phyloP scores from a whole-genome alignment of 1,140 invertebrate genomes.

The Agraylea sexmaculata region DNA sequence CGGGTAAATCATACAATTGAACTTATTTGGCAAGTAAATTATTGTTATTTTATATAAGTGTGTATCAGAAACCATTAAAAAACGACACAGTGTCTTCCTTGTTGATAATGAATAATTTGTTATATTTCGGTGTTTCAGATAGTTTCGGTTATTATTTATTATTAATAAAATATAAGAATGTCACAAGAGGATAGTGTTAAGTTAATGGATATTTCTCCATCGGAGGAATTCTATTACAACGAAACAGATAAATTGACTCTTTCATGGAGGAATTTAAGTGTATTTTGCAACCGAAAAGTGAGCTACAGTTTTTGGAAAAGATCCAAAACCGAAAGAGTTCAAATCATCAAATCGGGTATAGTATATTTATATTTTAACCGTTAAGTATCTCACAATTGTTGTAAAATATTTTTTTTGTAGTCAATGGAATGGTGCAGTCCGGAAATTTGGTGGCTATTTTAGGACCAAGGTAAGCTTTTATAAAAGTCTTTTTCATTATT shows the following conservation, averaged over 20 bases:
- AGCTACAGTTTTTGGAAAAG: conserved; percentile 34
- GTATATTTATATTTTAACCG: not conserved
- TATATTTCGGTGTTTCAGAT: too few relatives aligned
- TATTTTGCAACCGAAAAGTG: conserved; percentile 31
- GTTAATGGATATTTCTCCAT: conserved; percentile 28
- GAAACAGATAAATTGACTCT: conserved; percentile 31
- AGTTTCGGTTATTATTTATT: not conserved
- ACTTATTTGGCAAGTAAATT: too few relatives aligned
- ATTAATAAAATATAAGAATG: not conserved
- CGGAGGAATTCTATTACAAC: conserved; percentile 27
- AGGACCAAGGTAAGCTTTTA: conserved; percentile 35
- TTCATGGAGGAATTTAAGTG: conserved; percentile 34
- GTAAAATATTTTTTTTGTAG: conserved; percentile 27
- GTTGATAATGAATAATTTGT: too few relatives aligned
- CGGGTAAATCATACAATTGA: too few relatives aligned
- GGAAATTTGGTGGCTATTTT: conserved; percentile 45
- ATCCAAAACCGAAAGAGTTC: conserved; percentile 32
- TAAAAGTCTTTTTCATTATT: not conserved
- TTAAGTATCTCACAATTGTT: conserved; percentile 5
- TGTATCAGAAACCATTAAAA: too few relatives aligned
- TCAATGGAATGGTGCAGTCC: conserved; percentile 41
- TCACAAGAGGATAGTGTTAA: not conserved
- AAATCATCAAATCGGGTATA: conserved; percentile 24
- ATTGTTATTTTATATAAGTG: too few relatives aligned
- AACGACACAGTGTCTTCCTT: too few relatives aligned